Conservation (phyloP, 2,797 vertebrate species). For the Labroides dimidiatus region DNA sequence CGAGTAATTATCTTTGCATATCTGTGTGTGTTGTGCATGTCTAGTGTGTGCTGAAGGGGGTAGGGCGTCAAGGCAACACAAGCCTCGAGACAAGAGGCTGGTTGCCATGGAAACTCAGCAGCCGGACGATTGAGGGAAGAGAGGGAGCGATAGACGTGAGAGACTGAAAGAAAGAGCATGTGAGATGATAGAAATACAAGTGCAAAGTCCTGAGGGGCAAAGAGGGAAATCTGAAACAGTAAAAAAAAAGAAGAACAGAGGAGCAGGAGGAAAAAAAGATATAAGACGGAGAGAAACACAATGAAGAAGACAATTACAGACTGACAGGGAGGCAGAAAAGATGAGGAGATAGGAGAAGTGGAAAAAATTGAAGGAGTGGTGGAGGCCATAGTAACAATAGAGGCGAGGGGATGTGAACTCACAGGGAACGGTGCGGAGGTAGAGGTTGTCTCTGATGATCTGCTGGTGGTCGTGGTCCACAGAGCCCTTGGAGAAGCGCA, state of each 20-base stretch:
- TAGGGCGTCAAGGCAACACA: conserved; percentile 78
- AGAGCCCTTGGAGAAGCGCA: conserved; percentile 98
- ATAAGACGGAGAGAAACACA: conserved; percentile 23
- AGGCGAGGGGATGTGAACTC: conserved; percentile 78
- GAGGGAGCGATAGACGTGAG: conserved; percentile 58
- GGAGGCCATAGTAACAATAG: conserved; percentile 1
- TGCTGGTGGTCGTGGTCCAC: conserved; percentile 99
- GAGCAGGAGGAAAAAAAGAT: conserved; percentile 29
- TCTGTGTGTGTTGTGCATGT: conserved; percentile 53
- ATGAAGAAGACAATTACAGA: conserved; percentile 37
- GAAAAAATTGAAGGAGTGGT: conserved; percentile 15
- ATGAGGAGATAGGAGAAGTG: conserved; percentile 30
- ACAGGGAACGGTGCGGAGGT: conserved; percentile 99
- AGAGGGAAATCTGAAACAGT: conserved; percentile 40
- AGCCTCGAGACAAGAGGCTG: conserved; percentile 83
- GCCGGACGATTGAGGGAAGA: conserved; percentile 66
- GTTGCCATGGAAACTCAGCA: conserved; percentile 85
- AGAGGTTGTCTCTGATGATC: conserved; percentile 99
- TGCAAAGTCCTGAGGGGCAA: conserved; percentile 54
- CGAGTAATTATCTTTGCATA: conserved; percentile 29
- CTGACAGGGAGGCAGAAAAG: conserved; percentile 15
- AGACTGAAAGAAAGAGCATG: conserved; percentile 47
- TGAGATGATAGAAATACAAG: conserved; percentile 56
- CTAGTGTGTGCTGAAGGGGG: conserved; percentile 76
- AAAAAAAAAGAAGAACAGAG: conserved; percentile 2